Evolutionary conservation across 2,113 vertebrate species (phyloP), one percentile per base, ranked within the genome.

Genomic region (Ahaetulla prasina): DNA sequence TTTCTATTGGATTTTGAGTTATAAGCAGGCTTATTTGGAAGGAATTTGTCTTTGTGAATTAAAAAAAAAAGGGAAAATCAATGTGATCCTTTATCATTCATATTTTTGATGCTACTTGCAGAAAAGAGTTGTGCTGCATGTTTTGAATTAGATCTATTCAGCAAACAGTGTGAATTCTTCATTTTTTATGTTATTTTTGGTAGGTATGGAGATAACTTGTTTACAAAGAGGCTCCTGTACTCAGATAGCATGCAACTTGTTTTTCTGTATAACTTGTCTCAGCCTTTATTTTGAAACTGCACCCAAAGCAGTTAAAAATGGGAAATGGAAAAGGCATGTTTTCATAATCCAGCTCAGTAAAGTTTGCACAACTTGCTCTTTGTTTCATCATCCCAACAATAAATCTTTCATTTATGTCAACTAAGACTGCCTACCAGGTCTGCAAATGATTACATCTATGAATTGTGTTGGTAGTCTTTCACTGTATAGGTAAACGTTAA

Each of bases 301-400:
- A 91, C 96, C 95, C 96, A 95, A 95, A 90, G 92, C 95, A 96
- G 96, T 97, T 95, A 95, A 94, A 97, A 97, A 95, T 96, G 97
- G 97, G 97, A 97, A 96, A 96, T 92, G 95, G 97, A 96, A 97
- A 97, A 97, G 94, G 95, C 97, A 96, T 97, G 96, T 97, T 97
- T 96, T 96, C 96, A 97, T 97, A 96, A 97, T 95, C 96, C 96
- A 93, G 93, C 94, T 96, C 95, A 92, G 96, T 96, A 97, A 97
- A 96, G 96, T 97, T 97, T 98, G 97, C 96, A 97, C 96, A 97
- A 97, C 97, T 89, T 97, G 96, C 95, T 97, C 97, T 98, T 98
- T 97, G 97, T 98, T 98, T 98, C 96, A 96, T 95, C 94, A 93
- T 96, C 96, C 94, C 95, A 96, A 97, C 96, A 97, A 96, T 98